Evolutionary conservation across 37 sponge, comb jelly and placozoan species (phyloP).

Genomic region (Spongilla lacustris): DNA sequence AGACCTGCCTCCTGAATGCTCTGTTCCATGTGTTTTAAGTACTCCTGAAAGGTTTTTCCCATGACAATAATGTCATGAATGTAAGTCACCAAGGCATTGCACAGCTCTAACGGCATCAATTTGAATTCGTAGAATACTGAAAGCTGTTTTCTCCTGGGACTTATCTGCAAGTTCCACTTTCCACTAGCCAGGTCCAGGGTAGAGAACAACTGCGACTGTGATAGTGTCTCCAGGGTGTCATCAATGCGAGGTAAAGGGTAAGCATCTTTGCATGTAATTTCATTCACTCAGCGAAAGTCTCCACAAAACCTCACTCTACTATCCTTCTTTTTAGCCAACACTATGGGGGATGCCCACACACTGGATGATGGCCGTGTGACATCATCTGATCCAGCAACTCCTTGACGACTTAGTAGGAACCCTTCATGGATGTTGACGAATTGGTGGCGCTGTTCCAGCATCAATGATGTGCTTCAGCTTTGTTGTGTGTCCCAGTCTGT

Average conservation of each 20-base stretch:
- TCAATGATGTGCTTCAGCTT: constrained; percentile 20
- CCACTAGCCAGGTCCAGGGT: neutral
- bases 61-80: constrained; percentile 46
- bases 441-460: constrained; percentile 31
- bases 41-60: constrained; percentile 25
- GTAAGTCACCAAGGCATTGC: constrained; percentile 38
- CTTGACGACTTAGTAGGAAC: neutral
- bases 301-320: constrained; percentile 11
- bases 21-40: constrained; percentile 15
- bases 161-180: constrained; percentile 11
- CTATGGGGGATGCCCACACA: constrained; percentile 50
- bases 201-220: neutral
- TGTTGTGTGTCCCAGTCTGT: constrained; percentile 8
- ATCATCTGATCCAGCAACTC: constrained; percentile 35
- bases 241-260: constrained; percentile 50
- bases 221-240: constrained; percentile 31
- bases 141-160: constrained; percentile 32
- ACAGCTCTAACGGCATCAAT: constrained; percentile 60
- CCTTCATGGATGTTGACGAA: constrained; percentile 25
- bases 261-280: constrained; percentile 22
- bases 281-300: neutral
- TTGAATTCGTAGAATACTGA: constrained; percentile 36
- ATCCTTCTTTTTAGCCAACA: constrained; percentile 42
- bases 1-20: constrained; percentile 34
- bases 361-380: constrained; percentile 30